Base-by-base conservation (phyloP, 2,797 vertebrate genomes). In the Otus scops region DNA sequence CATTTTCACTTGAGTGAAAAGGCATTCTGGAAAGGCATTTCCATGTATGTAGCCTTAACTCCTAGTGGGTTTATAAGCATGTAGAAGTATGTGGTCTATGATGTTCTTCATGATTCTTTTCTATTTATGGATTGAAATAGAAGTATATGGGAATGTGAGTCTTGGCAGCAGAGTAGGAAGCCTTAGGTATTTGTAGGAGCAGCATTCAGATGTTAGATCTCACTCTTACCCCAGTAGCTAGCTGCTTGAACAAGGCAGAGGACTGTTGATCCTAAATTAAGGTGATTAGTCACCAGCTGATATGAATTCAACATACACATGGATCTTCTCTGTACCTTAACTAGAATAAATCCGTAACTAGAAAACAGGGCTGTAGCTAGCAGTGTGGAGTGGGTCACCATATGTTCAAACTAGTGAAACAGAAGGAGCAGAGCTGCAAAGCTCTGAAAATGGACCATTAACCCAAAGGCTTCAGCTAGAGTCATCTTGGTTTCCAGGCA, bases 361-460 rank as follows among this genome's bases (percentile, higher is more conserved):
- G 92, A 51, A 89, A 82, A 73, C 36, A 59, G 51, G n/a, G 10
- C 74, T 83, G 53, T 50, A 71, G 73, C 30, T 79, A 57, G 41
- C 75, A 28, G 48, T 10, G 22, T 78, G 68, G 71, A 82, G 36
- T 3, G 1, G 60, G 48, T 88, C 0, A 0, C 88, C 84, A 23
- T 96, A 87, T 92, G 88, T 68, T 97, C 78, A 71, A 82, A 27
- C 68, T 45, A 47, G 56, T 51, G 84, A 71, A 95, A 69, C 81
- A 78, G 91, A 73, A 82, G 79, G 80, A 89, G 28, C 1, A 2
- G 39, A 89, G 41, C 54, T 86, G 61, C 53, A 78, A 28, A 86
- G 47, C 78, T 81, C 63, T 80, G 67, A 67, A 80, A 87, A 68
- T 89, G 50, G 50, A 64, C 73, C 47, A 45, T 91, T 82, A 89